Base-by-base conservation (phyloP, 2,888 invertebrate species). In the Athripsodes cinereus region DNA sequence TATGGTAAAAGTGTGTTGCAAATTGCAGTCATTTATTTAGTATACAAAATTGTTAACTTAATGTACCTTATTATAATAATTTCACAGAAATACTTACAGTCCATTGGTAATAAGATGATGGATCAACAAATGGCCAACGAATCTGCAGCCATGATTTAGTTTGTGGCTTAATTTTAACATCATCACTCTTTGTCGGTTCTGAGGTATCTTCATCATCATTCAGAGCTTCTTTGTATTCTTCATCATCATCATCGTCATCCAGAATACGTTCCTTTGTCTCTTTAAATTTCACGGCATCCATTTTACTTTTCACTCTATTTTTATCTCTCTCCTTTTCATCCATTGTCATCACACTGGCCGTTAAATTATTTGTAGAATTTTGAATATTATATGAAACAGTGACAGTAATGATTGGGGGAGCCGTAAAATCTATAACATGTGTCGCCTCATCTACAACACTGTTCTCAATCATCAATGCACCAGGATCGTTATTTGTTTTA, bases 51-150 rank as follows among this genome's bases (percentile, higher is more conserved):
- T n/a, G n/a, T n/a, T n/a, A n/a, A n/a, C n/a, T n/a, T n/a, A n/a
- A n/a, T n/a, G n/a, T n/a, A n/a, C n/a, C n/a, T n/a, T n/a, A n/a
- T n/a, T n/a, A n/a, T n/a, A n/a, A n/a, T n/a, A n/a, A n/a, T n/a
- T n/a, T n/a, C n/a, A n/a, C n/a, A n/a, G n/a, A 19, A 47, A 3
- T 55, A 74, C 81, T 76, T 70, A 85, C 85, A 72, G 82, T 81
- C 84, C 84, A 85, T 70, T 83, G 83, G 68, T 84, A 82, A 69
- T 83, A 83, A 18, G 84, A 81, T 22, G 85, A 81, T 34, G 84
- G 79, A 69, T 84, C 83, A 48, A 82, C 80, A 68, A 83, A 84
- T 11, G 84, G 81, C 84, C 85, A 85, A 62, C 82, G 75, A 35
- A 79, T 79, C 52, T 81, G 81, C 67, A 82, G 80, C 85, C 85